phyloP scores from a whole-genome alignment of 2,797 vertebrate species.

The Poecile montanus region DNA sequence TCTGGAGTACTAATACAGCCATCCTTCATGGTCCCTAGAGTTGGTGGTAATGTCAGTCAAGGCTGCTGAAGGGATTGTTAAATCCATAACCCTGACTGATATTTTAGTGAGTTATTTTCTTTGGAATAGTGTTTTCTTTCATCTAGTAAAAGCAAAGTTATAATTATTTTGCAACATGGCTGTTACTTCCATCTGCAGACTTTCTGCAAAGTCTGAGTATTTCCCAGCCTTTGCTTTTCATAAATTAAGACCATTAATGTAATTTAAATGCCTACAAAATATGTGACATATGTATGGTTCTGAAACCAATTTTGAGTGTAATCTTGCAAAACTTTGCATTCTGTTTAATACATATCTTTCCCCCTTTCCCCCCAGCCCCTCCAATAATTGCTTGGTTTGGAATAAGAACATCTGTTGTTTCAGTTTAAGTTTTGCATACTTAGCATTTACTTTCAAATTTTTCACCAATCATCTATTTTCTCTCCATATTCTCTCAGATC shows the following conservation, averaged over 20 bases:
- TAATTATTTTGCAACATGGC: conserved; percentile 11
- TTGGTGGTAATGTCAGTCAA: background rate
- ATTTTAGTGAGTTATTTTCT: background rate
- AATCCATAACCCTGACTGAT: conserved; percentile 5
- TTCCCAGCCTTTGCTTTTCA: background rate
- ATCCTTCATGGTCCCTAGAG: background rate
- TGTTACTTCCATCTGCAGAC: conserved; percentile 4
- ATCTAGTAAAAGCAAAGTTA: background rate
- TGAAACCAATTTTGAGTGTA: background rate
- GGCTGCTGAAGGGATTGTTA: background rate
- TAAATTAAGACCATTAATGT: background rate
- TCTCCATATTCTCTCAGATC: background rate
- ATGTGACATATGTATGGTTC: background rate
- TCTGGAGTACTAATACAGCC: background rate
- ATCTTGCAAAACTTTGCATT: background rate
- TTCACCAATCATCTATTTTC: background rate
- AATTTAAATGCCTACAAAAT: conserved; percentile 18
- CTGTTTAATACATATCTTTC: background rate
- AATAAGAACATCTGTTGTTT: background rate
- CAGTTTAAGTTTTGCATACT: background rate
- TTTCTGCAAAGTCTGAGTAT: background rate
- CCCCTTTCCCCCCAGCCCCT: no score
- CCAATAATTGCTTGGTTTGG: background rate
- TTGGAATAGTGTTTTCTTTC: background rate
- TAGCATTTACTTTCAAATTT: background rate